phyloP scores from a whole-genome alignment of 2,113 vertebrate species.

The Urocynchramus pylzowi region DNA sequence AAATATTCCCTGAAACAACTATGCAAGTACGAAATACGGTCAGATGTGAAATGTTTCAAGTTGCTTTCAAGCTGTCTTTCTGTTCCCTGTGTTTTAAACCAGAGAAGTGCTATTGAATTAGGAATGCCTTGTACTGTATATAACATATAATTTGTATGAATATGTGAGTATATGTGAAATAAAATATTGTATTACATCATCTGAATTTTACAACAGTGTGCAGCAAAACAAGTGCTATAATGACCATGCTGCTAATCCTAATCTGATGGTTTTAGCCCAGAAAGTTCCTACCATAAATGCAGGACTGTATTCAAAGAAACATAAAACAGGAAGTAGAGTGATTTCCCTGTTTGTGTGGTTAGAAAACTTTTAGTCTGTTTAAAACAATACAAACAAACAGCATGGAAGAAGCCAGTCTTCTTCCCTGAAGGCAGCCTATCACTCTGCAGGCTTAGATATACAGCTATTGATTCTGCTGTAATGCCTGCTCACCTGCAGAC shows the following conservation, averaged over 20 bases:
- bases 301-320: background rate
- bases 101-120: background rate
- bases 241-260: background rate
- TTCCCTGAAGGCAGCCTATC: background rate
- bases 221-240: background rate
- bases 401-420: background rate
- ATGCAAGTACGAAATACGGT: background rate
- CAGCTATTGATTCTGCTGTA: background rate
- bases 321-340: background rate
- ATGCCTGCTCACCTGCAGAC: background rate
- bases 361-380: background rate
- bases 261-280: background rate
- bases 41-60: background rate
- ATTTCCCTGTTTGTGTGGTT: background rate
- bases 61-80: background rate
- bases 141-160: background rate
- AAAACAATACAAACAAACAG: background rate
- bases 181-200: background rate
- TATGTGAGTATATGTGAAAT: background rate
- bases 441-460: background rate
- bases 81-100: background rate
- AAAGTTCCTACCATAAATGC: background rate
- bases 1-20: background rate
- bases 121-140: background rate
- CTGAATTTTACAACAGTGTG: background rate